Evolutionary conservation across 2,797 vertebrate genomes (phyloP).

Genomic region (Sebastes glaucus): DNA sequence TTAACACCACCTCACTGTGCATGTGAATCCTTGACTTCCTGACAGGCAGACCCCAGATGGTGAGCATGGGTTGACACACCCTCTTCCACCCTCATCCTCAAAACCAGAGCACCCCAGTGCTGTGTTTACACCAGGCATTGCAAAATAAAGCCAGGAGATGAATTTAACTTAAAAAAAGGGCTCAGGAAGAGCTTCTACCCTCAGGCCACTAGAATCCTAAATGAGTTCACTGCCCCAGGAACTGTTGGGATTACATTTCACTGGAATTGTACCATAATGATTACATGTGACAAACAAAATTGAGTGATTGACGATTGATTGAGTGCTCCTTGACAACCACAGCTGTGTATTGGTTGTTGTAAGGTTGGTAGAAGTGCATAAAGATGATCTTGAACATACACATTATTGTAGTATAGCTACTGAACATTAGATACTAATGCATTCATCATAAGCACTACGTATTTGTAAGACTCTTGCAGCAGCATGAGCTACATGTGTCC

Average conservation of each 20-base stretch:
- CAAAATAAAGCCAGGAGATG: no score
- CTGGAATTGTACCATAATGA: no score
- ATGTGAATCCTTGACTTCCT: neutral
- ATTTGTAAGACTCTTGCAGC: neutral
- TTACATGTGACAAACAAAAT: no score
- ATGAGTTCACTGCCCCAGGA: neutral
- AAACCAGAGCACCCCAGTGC: neutral
- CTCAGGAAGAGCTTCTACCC: neutral
- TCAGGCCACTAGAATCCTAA: neutral
- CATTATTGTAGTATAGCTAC: neutral
- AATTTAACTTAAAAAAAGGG: no score
- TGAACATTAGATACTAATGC: neutral
- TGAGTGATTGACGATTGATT: no score
- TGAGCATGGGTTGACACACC: neutral
- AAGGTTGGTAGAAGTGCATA: neutral
- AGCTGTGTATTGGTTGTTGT: neutral
- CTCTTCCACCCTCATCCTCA: neutral
- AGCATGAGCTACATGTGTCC: neutral
- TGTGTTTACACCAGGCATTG: neutral
- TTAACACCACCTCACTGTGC: neutral
- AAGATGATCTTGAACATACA: neutral
- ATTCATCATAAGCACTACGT: neutral
- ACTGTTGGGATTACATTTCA: no score
- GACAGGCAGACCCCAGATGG: neutral
- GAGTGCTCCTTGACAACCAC: neutral